Conservation (phyloP, 1,140 invertebrate species). For the Trichomalopsis sarcophagae region DNA sequence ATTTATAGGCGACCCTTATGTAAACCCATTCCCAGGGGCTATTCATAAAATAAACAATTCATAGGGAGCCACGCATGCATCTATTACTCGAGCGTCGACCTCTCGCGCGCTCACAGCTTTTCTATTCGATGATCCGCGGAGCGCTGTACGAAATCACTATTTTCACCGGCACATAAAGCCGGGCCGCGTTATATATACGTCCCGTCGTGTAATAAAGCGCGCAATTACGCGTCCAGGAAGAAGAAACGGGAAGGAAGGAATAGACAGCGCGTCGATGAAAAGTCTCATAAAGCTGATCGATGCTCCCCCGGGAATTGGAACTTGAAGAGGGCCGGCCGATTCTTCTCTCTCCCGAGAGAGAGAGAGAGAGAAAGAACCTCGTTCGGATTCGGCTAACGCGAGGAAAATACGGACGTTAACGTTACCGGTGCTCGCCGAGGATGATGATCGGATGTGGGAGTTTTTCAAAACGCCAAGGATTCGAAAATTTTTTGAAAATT, state of each 20-base stretch:
- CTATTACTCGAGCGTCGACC: not conserved
- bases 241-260: not conserved
- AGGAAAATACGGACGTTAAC: not conserved
- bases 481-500: too few species aligned
- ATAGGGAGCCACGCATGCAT: not conserved
- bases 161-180: not conserved
- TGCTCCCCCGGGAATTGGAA: conserved; percentile 50
- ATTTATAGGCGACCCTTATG: not conserved
- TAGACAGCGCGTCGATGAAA: conserved; percentile 53
- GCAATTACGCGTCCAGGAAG: conserved; percentile 10
- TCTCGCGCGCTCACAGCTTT: not conserved
- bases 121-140: not conserved
- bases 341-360: not conserved
- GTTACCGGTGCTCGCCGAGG: not conserved
- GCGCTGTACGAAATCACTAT: not conserved
- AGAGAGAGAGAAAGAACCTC: not conserved
- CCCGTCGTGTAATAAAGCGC: not conserved
- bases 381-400: not conserved
- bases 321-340: not conserved
- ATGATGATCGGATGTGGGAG: not conserved
- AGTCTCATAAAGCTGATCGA: conserved; percentile 60
- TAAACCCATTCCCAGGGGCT: not conserved
- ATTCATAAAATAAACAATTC: not conserved
- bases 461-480: too few species aligned
- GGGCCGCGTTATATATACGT: not conserved